These are phyloP conservation scores for Gallinago stenura DNA, from an alignment of 2,797 vertebrate species.

Conservation along the genomic window DNA sequence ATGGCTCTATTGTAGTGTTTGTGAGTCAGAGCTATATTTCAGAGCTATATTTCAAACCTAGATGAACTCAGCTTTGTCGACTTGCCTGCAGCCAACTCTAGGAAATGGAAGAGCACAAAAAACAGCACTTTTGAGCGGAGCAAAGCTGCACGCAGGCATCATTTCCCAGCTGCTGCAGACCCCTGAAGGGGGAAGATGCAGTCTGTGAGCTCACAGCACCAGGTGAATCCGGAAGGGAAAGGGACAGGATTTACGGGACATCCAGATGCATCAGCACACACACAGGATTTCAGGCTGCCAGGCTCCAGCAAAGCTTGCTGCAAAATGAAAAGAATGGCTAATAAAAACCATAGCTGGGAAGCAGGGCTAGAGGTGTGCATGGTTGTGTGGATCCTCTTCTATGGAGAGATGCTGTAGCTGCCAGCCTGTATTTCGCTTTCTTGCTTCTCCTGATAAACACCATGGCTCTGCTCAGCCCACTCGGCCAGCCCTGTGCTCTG, in stretches of 20 bases:
- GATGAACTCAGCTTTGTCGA: not conserved
- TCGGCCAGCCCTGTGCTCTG: not conserved
- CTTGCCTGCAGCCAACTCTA: not conserved
- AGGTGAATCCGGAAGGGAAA: not conserved
- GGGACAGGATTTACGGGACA: not conserved
- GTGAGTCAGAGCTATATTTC: not conserved
- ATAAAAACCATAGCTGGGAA: not conserved
- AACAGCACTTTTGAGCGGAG: fast-evolving
- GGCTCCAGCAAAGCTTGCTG: not conserved
- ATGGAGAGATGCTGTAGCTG: not conserved
- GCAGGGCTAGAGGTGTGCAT: fast-evolving
- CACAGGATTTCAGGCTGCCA: not conserved
- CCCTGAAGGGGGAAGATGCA: fast-evolving
- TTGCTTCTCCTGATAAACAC: not conserved
- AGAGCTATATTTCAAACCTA: not conserved
- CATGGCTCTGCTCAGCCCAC: not conserved
- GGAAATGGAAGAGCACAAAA: too few relatives aligned
- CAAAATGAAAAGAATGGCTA: not conserved
- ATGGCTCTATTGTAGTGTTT: too few relatives aligned
- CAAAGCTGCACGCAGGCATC: not conserved
- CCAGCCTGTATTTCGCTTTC: not conserved
- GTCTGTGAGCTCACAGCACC: not conserved
- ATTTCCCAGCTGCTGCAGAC: not conserved
- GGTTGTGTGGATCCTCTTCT: not conserved
- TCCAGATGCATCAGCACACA: fast-evolving